Evolutionary conservation across 2,113 vertebrate species (phyloP).

Genomic region (Sarotherodon lohbergeri): DNA sequence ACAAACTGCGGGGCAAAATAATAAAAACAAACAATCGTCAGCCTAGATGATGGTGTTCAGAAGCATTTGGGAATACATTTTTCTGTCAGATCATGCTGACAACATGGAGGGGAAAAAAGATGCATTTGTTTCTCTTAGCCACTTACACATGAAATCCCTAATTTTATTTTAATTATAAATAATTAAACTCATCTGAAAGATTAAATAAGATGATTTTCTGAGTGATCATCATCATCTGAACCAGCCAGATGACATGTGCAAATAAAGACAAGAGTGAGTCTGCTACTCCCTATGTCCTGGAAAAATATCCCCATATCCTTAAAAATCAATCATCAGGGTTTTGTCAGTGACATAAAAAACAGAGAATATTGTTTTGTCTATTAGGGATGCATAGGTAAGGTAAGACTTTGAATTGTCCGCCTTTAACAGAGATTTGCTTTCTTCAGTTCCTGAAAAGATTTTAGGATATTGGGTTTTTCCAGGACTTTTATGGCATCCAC

Average conservation of each 20-base stretch:
- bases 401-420: background rate
- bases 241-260: slow-evolving; percentile 71
- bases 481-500: background rate
- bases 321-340: background rate
- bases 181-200: slow-evolving; percentile 22
- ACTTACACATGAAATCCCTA: background rate
- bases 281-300: background rate
- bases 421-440: background rate
- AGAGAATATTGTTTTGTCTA: background rate
- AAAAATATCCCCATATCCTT: slow-evolving; percentile 18
- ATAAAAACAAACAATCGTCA: background rate
- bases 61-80: background rate
- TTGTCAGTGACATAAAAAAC: background rate
- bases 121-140: background rate
- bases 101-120: background rate
- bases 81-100: background rate
- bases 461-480: background rate
- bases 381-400: slow-evolving; percentile 18
- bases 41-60: background rate
- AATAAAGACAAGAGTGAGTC: slow-evolving; percentile 38
- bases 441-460: background rate
- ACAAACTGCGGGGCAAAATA: background rate
- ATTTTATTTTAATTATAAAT: slow-evolving; percentile 38
- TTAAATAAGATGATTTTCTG: slow-evolving; percentile 36
- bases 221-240: slow-evolving; percentile 56